Conservation (phyloP, 1,140 invertebrate genomes). For the Bombus balteatus region DNA sequence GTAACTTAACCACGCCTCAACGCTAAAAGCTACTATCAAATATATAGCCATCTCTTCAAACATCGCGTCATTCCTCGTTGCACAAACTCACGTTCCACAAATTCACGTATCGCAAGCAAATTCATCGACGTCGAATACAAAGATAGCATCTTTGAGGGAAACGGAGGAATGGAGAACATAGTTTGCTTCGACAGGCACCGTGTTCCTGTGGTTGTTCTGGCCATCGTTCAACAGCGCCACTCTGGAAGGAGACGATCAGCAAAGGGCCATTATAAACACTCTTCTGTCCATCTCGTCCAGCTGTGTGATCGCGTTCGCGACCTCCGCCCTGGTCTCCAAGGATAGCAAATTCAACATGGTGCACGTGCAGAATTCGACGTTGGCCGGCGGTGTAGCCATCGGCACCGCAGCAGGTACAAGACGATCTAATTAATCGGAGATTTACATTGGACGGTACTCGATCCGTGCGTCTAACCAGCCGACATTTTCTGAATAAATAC, state of each 20-base stretch:
- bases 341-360: constrained; percentile 95
- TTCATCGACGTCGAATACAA: background rate
- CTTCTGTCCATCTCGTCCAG: constrained; percentile 93
- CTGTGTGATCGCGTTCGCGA: constrained; percentile 91
- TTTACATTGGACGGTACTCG: constrained; percentile 4
- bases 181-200: constrained; percentile 86
- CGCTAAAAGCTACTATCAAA: background rate
- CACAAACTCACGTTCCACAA: background rate
- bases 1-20: too few relatives aligned
- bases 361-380: constrained; percentile 94
- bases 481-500: constrained; percentile 42
- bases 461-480: background rate
- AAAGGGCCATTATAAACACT: constrained; percentile 96
- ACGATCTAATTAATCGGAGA: constrained; percentile 25
- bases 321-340: constrained; percentile 90
- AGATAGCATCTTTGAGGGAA: background rate
- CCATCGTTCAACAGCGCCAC: constrained; percentile 96
- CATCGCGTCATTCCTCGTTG: too few relatives aligned
- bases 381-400: constrained; percentile 90
- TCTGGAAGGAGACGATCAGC: constrained; percentile 88
- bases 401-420: constrained; percentile 81
- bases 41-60: background rate
- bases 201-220: constrained; percentile 98
- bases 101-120: background rate
- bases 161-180: background rate